These are phyloP conservation scores for Amphiprion ocellaris DNA, from an alignment of 2,113 vertebrate genomes.

Conservation along the genomic window DNA sequence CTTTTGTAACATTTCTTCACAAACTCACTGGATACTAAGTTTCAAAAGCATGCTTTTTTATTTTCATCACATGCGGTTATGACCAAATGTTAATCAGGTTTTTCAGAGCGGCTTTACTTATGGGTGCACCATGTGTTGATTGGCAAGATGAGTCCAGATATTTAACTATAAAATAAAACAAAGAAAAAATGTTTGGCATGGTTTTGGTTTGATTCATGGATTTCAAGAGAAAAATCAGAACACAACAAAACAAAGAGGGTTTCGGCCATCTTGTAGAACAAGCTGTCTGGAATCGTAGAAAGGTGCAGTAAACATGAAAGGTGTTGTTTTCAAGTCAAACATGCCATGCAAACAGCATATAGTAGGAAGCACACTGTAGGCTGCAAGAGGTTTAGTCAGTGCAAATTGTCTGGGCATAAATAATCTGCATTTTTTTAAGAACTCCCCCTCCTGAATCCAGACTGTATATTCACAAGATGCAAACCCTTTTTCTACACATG, in stretches of 20 bases:
- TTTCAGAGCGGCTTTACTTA: conserved; percentile 44
- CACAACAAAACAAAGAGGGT: conserved; percentile 59
- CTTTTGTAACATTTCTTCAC: conserved; percentile 17
- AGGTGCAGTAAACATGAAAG: conserved; percentile 13
- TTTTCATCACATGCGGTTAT: conserved; percentile 69
- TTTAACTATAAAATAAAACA: conserved; percentile 21
- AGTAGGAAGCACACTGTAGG: neutral
- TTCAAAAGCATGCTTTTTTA: conserved; percentile 66
- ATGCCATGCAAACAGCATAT: conserved; percentile 13
- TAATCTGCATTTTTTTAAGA: neutral
- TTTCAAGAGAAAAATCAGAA: conserved; percentile 64
- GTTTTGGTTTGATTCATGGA: conserved; percentile 71
- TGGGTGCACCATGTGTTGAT: conserved; percentile 79
- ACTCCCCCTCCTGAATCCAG: conserved; percentile 59
- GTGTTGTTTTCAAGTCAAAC: conserved; percentile 15
- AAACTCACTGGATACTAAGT: conserved; percentile 35
- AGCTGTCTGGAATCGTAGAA: conserved; percentile 63
- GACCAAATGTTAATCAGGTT: conserved; percentile 69
- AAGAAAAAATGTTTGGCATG: conserved; percentile 30
- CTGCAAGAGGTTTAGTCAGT: neutral
- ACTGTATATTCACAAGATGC: conserved; percentile 76
- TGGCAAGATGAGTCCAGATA: conserved; percentile 81
- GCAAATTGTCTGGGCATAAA: neutral
- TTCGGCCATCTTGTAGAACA: conserved; percentile 74
- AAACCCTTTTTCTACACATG: conserved; percentile 81